Conservation (phyloP, 2,888 invertebrate genomes). For the Callinectes sapidus region DNA sequence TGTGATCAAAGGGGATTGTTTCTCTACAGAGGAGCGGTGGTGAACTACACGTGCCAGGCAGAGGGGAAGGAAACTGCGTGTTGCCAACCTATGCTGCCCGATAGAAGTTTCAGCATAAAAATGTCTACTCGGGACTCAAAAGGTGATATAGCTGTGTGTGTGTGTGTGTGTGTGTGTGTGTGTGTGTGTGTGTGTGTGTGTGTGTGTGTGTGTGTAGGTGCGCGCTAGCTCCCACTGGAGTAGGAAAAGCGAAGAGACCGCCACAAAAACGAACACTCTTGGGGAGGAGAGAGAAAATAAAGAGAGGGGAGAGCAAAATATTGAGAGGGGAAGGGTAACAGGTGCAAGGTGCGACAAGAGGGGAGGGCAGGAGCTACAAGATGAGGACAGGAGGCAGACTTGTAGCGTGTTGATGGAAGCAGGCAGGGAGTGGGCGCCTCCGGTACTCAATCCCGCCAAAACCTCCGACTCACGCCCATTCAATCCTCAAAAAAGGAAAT, state of each 20-base stretch:
- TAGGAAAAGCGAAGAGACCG: conserved; percentile 37
- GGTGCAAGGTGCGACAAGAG: conserved; percentile 44
- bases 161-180: conserved; percentile 23
- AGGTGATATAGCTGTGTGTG: not conserved
- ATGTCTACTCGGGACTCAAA: not conserved
- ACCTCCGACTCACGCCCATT: conserved; percentile 12
- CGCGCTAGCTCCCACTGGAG: not conserved
- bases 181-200: conserved; percentile 23
- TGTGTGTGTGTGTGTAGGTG: conserved; percentile 12
- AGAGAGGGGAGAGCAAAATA: conserved; percentile 41
- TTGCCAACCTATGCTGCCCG: not conserved
- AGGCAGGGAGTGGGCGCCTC: conserved; percentile 34
- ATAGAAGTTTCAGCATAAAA: not conserved
- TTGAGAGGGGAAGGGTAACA: conserved; percentile 55
- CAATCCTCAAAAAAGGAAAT: not conserved
- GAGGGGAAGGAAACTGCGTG: not conserved
- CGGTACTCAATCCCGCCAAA: conserved; percentile 12
- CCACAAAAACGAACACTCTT: conserved; percentile 19
- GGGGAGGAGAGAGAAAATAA: conserved; percentile 34
- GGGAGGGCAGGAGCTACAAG: conserved; percentile 52
- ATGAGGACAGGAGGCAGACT: conserved; percentile 57
- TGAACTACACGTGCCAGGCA: not conserved
- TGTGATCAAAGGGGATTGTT: not conserved
- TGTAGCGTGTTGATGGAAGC: conserved; percentile 58
- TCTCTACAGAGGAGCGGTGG: not conserved